phyloP scores from a whole-genome alignment of 2,888 invertebrate genomes.

The Conistra vaccinii region DNA sequence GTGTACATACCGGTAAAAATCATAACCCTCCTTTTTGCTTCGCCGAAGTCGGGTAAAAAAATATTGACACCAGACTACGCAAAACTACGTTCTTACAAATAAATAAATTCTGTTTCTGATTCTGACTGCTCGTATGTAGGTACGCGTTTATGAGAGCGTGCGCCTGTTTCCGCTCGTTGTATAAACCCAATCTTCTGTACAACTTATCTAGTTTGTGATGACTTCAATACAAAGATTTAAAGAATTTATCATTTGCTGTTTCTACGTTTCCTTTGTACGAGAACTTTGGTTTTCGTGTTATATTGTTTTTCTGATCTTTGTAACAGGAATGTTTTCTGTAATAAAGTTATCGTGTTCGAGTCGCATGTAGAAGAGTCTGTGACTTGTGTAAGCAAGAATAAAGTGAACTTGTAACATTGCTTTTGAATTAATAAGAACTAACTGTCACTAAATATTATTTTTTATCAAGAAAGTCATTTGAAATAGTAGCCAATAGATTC shows the following conservation, averaged over 20 bases:
- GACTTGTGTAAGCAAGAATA: not conserved
- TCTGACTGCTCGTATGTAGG: no score
- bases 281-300: conserved; percentile 23
- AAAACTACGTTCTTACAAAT: no score
- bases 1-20: no score
- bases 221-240: conserved; percentile 54
- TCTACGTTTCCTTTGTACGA: conserved; percentile 18
- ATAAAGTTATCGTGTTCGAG: conserved; percentile 24
- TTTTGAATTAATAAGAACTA: conserved; percentile 4
- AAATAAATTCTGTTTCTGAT: no score
- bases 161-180: not conserved
- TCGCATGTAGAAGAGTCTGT: not conserved
- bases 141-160: not conserved
- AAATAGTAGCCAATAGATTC: not conserved
- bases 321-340: conserved; percentile 20
- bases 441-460: no score
- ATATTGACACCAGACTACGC: no score
- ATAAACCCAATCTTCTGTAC: not conserved
- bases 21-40: no score
- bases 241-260: conserved; percentile 48
- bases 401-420: not conserved
- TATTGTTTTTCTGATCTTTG: conserved; percentile 22
- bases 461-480: not conserved
- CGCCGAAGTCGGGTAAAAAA: no score
- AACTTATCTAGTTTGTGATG: not conserved